Percentiles rank a stretch among this genome's conserved stretches.
Conservation (phyloP, 2,113 vertebrate species). For the Eira barbara region DNA sequence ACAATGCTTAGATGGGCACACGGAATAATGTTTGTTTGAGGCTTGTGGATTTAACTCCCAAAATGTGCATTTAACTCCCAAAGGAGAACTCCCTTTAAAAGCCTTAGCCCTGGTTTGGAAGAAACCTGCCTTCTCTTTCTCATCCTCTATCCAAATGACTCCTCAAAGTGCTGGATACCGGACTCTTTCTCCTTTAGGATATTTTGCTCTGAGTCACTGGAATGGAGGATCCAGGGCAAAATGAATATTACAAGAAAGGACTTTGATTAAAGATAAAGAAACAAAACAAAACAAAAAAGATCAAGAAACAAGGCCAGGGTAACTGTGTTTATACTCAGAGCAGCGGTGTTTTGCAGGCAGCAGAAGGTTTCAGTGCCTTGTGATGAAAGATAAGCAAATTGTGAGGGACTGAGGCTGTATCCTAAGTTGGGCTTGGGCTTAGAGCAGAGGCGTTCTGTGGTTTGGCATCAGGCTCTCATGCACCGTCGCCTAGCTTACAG, state of each 20-base stretch:
- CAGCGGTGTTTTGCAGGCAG: neutral
- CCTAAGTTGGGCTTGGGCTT: neutral
- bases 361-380: neutral
- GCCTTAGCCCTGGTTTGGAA: neutral
- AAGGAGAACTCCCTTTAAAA: conserved; percentile 4
- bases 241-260: neutral
- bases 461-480: neutral
- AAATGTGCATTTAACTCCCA: neutral
- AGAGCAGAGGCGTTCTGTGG: neutral
- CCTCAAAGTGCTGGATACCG: neutral
- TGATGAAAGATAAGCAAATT: neutral
- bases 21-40: neutral
- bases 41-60: neutral
- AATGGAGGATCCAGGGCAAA: neutral
- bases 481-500: neutral
- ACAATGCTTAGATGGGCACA: neutral
- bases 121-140: neutral
- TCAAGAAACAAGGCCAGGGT: neutral
- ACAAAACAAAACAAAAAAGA: neutral
- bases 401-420: neutral
- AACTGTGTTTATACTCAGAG: neutral
- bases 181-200: neutral
- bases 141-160: neutral
- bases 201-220: neutral
- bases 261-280: neutral